Conservation (phyloP, 1,140 invertebrate genomes). For the Cyclina sinensis region DNA sequence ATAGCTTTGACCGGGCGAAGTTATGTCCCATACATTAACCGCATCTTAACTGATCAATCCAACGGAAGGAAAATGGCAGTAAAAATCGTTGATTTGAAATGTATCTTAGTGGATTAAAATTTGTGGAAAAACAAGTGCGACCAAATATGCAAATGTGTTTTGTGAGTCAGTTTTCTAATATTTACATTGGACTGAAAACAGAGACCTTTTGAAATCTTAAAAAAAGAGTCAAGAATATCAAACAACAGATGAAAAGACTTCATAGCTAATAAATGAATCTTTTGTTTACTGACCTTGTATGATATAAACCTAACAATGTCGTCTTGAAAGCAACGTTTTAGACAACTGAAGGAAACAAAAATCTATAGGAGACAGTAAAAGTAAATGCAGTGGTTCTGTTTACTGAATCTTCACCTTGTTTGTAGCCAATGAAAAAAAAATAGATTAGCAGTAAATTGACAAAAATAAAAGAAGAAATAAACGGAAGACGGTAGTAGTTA, state of each 20-base stretch:
- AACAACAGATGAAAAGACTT: no score
- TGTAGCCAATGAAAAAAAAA: neutral
- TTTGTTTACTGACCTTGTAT: neutral
- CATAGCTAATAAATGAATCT: no score
- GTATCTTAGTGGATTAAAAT: no score
- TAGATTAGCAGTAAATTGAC: constrained; percentile 20
- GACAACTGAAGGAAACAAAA: neutral
- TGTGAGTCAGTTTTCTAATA: no score
- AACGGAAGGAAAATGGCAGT: no score
- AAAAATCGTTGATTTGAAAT: no score
- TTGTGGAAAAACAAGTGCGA: no score
- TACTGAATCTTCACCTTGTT: neutral
- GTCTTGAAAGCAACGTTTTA: no score
- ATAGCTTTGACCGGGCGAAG: neutral
- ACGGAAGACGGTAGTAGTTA: neutral
- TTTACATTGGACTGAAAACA: no score
- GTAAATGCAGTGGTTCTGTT: neutral
- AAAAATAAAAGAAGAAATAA: constrained; percentile 4
- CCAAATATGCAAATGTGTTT: no score
- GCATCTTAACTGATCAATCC: neutral
- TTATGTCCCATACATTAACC: constrained; percentile 8
- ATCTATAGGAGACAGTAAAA: neutral
- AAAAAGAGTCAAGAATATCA: no score
- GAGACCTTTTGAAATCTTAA: no score
- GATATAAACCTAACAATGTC: neutral